These are phyloP conservation scores for Drosophila gaucha DNA, from an alignment of 2,888 invertebrate species.

Conservation along the genomic window DNA sequence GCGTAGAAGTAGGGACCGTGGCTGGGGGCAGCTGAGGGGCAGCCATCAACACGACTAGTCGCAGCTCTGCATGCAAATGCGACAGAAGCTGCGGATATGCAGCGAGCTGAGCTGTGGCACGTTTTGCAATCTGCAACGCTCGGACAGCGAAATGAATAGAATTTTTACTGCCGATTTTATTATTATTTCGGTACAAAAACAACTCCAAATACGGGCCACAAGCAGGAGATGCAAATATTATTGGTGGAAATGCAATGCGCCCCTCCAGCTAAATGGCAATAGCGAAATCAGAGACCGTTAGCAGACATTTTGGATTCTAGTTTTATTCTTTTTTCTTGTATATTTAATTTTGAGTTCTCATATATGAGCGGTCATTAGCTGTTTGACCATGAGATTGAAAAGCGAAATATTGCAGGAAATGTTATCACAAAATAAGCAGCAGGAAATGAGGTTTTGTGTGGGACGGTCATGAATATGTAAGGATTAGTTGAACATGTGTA, in stretches of 20 bases:
- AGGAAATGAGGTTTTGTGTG: background rate
- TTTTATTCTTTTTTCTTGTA: background rate
- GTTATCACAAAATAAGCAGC: background rate
- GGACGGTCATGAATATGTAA: background rate
- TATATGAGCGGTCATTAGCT: conserved; percentile 31
- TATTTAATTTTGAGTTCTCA: conserved; percentile 13
- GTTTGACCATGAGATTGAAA: conserved; percentile 13
- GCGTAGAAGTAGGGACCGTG: background rate
- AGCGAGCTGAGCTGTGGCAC: conserved; percentile 54
- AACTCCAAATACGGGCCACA: conserved; percentile 33
- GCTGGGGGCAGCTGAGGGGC: background rate
- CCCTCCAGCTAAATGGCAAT: conserved; percentile 48
- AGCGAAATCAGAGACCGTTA: conserved; percentile 70
- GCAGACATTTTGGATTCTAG: conserved; percentile 41
- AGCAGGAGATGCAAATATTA: conserved; percentile 67
- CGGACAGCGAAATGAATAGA: conserved; percentile 80
- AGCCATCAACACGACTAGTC: conserved; percentile 52
- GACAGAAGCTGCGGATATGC: conserved; percentile 38
- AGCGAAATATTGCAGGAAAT: conserved; percentile 3
- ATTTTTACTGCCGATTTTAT: conserved; percentile 76
- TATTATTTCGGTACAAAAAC: conserved; percentile 60
- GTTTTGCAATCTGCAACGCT: conserved; percentile 77
- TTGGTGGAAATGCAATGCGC: conserved; percentile 49
- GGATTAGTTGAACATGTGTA: background rate
- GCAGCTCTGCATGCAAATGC: conserved; percentile 68